Conservation (phyloP, 2,797 vertebrate genomes). For the Poecilia picta region DNA sequence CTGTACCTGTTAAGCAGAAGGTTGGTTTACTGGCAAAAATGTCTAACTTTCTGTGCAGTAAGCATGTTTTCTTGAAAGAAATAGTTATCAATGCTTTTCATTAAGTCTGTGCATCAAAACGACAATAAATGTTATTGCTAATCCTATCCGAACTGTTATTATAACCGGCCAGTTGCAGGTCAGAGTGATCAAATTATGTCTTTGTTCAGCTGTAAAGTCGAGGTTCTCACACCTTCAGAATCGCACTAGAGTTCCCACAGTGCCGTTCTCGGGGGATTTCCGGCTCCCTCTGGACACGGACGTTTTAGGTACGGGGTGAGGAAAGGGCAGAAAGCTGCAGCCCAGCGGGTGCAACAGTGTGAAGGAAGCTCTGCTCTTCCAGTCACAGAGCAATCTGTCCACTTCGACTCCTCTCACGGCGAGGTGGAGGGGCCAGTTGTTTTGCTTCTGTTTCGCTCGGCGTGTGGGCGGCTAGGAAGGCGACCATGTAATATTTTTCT, state of each 20-base stretch:
- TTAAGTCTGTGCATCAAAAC: background rate
- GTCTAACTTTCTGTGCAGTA: too few relatives aligned
- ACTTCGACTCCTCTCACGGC: constrained; percentile 30
- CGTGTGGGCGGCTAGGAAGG: constrained; percentile 11
- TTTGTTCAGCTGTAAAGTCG: background rate
- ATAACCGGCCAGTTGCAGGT: background rate
- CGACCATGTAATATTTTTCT: constrained; percentile 4
- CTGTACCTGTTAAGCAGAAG: too few relatives aligned
- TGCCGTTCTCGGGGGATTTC: constrained; percentile 39
- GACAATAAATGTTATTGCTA: background rate
- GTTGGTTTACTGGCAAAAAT: too few relatives aligned
- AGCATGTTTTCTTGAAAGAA: background rate
- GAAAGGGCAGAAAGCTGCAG: constrained; percentile 55
- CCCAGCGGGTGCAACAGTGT: constrained; percentile 63
- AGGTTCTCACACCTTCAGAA: background rate
- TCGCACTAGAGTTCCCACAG: constrained; percentile 31
- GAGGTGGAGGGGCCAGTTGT: constrained; percentile 25
- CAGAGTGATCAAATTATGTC: background rate
- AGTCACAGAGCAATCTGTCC: constrained; percentile 48
- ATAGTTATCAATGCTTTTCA: background rate
- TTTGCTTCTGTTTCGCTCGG: constrained; percentile 6
- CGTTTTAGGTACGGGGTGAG: constrained; percentile 65
- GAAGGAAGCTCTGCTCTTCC: constrained; percentile 52
- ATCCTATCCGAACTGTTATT: background rate
- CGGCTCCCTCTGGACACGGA: constrained; percentile 60